Percentiles rank a stretch among this genome's conserved stretches.
phyloP scores from a whole-genome alignment of 2,888 invertebrate genomes.

The Diaprepes abbreviatus region DNA sequence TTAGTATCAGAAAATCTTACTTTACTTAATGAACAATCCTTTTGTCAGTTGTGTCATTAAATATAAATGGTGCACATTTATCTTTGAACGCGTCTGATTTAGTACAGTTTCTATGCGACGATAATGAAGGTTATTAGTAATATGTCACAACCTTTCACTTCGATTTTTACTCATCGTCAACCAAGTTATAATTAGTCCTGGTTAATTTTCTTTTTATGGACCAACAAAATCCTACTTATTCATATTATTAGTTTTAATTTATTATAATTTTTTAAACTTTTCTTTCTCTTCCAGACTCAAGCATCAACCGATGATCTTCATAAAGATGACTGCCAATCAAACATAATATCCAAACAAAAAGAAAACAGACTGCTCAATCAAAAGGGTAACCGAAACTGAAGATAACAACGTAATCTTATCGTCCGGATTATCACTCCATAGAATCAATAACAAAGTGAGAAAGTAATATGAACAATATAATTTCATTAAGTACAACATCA shows the following conservation, averaged over 20 bases:
- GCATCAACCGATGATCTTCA: not conserved
- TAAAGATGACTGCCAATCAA: slow-evolving; percentile 6
- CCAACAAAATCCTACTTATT: no score
- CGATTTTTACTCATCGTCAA: no score
- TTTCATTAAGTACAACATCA: not conserved
- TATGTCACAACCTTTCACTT: no score
- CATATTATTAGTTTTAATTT: not conserved
- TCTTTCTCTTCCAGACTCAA: not conserved
- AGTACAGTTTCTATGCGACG: no score
- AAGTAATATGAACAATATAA: slow-evolving; percentile 14
- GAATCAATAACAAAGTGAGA: slow-evolving; percentile 14
- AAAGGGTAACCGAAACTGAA: not conserved
- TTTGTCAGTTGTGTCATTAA: no score
- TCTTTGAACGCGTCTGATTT: no score
- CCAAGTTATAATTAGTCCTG: no score
- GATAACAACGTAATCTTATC: slow-evolving; percentile 33
- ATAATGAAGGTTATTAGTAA: no score
- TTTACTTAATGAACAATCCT: no score
- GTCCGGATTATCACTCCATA: slow-evolving; percentile 1
- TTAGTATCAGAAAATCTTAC: no score
- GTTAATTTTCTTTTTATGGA: no score
- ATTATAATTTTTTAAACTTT: not conserved
- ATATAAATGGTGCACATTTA: no score
- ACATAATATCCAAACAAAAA: not conserved
- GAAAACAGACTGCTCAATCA: not conserved